Base-by-base conservation (phyloP, 2,113 vertebrate species). In the Phalacrocorax pelagicus region DNA sequence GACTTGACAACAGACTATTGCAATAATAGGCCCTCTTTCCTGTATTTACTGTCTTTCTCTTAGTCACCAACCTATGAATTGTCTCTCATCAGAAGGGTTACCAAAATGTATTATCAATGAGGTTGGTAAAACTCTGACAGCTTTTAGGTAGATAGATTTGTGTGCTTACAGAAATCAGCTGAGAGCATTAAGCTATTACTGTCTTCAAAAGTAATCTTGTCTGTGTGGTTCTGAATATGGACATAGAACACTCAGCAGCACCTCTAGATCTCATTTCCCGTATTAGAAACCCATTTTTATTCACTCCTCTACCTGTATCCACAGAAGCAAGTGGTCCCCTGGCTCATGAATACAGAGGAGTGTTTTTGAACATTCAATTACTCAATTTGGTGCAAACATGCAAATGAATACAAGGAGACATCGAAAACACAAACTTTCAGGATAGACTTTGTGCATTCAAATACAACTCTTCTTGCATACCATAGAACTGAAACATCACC, bases 291-390 rank as follows among this genome's bases (percentile, higher is more conserved):
- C 1, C 0, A 0, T 38, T 84, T 91, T 62, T 66, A 2, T 57
- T 65, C 30, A 38, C 17, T 67, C 13, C 9, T 71, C 11, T n/a
- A 46, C 26, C 32, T 93, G 7, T 15, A 55, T 26, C 32, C 23
- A 44, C 20, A 77, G 49, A 1, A 79, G 20, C 44, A 75, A 73
- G 17, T 24, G 18, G 51, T 17, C 11, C 3, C 11, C 30, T 82
- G 44, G 18, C 15, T 75, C 34, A 21, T 3, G 1, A 92, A 67
- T 24, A 24, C 0, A 1, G 5, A 46, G 2, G 3, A 23, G 11
- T 49, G 9, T 34, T 85, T 83, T 79, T 61, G 46, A 92, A 92
- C 9, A 38, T 12, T 15, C 4, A 49, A 0, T 72, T 70, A 40
- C 1, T 40, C 12, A 72, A 55, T 85, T 62, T 82, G 16, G 21